Conservation (phyloP, 2,888 invertebrate genomes). For the Melieria omissa region DNA sequence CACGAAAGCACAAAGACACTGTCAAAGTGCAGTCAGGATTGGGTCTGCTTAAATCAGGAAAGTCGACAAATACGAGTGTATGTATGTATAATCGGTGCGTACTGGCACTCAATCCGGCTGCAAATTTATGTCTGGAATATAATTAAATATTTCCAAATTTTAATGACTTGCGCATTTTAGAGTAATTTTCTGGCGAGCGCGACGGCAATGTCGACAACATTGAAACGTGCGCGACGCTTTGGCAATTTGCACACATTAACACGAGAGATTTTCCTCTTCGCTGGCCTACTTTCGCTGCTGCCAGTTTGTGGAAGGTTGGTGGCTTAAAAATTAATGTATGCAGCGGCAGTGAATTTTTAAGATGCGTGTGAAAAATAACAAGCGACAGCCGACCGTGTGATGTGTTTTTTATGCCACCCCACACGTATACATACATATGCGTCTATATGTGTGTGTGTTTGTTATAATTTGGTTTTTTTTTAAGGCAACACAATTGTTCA, state of each 20-base stretch:
- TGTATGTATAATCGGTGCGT: not conserved
- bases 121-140: conserved; percentile 2
- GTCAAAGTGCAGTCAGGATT: not conserved
- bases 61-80: not conserved
- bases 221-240: too few species aligned
- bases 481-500: too few species aligned
- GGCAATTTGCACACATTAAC: too few species aligned
- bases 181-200: conserved; percentile 12
- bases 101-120: not conserved
- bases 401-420: too few species aligned
- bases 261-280: not conserved
- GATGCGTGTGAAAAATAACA: conserved; percentile 26
- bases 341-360: conserved; percentile 10
- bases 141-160: conserved; percentile 24
- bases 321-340: conserved; percentile 18
- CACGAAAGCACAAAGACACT: too few species aligned
- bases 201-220: not conserved
- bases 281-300: not conserved
- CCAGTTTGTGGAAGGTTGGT: too few species aligned
- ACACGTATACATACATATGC: too few species aligned
- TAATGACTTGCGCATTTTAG: conserved; percentile 25
- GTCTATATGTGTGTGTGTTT: too few species aligned
- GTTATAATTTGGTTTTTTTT: too few species aligned
- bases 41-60: not conserved
- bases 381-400: not conserved